phyloP scores from a whole-genome alignment of 1,140 invertebrate species.

The Drosophila parabipectinata region DNA sequence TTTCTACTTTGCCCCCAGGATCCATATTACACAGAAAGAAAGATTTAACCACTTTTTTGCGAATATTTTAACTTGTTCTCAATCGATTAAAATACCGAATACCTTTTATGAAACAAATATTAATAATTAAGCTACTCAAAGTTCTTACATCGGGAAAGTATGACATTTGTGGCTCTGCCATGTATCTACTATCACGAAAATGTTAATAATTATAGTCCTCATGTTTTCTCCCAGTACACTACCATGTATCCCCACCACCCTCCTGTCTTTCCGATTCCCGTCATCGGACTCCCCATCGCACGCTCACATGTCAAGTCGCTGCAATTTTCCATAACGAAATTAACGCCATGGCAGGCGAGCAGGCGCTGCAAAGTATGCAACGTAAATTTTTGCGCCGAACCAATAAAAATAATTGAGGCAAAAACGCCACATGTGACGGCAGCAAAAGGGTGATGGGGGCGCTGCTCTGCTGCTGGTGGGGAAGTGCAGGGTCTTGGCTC shows the following conservation, averaged over 20 bases:
- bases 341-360: slow-evolving; percentile 59
- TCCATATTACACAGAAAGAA: background rate
- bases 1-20: slow-evolving; percentile 30
- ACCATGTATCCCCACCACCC: background rate
- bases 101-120: too few species aligned
- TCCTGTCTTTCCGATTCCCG: slow-evolving; percentile 2
- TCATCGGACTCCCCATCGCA: slow-evolving; percentile 13
- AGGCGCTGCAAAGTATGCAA: slow-evolving; percentile 73
- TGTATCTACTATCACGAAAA: too few species aligned
- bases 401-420: slow-evolving; percentile 81
- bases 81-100: too few species aligned
- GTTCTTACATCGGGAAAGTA: too few species aligned
- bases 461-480: too few species aligned
- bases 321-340: slow-evolving; percentile 79
- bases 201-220: too few species aligned
- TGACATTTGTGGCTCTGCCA: too few species aligned
- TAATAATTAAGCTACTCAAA: too few species aligned
- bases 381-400: slow-evolving; percentile 76
- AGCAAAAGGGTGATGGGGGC: background rate
- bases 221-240: background rate
- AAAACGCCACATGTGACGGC: slow-evolving; percentile 39
- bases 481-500: slow-evolving; percentile 34
- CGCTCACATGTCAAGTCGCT: slow-evolving; percentile 61
- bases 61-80: too few species aligned
- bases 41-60: background rate